Evolutionary conservation across 2,888 invertebrate genomes (phyloP).

Genomic region (Pandemis cinnamomeana): DNA sequence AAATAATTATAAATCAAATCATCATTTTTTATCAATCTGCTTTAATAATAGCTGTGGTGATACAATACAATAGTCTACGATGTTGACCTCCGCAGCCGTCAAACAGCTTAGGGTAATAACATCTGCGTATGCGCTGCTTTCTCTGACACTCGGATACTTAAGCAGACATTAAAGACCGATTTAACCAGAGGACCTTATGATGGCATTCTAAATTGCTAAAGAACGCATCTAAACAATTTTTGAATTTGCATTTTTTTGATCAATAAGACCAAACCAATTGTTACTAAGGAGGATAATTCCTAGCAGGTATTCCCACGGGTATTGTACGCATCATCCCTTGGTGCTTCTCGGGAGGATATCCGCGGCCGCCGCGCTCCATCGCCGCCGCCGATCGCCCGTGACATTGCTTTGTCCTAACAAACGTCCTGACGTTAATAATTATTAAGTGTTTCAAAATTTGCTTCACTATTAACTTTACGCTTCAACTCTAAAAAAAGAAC

Average conservation of each 20-base stretch:
- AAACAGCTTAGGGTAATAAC: conserved; percentile 44
- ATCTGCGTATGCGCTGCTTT: conserved; percentile 49
- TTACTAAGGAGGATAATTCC: no score
- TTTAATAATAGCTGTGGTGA: background rate
- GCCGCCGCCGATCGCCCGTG: conserved; percentile 43
- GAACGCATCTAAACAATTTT: no score
- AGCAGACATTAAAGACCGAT: no score
- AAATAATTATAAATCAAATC: background rate
- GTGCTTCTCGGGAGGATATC: conserved; percentile 55
- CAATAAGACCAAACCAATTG: no score
- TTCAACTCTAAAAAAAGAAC: no score
- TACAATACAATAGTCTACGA: conserved; percentile 31
- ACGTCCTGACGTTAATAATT: conserved; percentile 7
- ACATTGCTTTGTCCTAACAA: conserved; percentile 21
- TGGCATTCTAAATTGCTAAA: no score
- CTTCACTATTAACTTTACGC: background rate
- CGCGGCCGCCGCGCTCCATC: conserved; percentile 48
- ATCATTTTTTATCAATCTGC: background rate
- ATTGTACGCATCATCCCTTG: conserved; percentile 45
- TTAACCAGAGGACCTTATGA: no score
- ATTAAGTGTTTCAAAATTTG: background rate
- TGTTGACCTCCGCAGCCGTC: conserved; percentile 51
- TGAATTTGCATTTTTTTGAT: no score
- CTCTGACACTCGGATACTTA: conserved; percentile 39
- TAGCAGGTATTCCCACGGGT: conserved; percentile 28